Evolutionary conservation across 2,888 invertebrate species (phyloP), one percentile per base, ranked within the genome.

Genomic region (Epirrhoe alternata): DNA sequence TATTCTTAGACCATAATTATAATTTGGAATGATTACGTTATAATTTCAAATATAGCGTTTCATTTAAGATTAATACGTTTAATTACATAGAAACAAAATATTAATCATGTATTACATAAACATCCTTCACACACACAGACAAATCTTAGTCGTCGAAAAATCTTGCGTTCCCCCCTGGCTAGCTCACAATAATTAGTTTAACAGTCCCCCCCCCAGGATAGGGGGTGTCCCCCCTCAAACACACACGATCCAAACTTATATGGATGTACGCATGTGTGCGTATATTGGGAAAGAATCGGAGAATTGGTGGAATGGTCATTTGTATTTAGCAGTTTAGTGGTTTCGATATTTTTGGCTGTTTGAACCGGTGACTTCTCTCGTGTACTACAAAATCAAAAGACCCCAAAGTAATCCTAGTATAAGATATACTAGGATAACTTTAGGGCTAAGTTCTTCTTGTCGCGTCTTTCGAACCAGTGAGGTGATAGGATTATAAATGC

Each of bases 181-280:
- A 74, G 77, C 82, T 80, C 81, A 82, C 86, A 85, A 85, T 85
- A 85, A 85, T 85, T 85, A 85, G 85, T 85, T 85, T 85, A 85
- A 85, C 85, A 88, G 88, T 88, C 85, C 87, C 85, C 86, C n/a
- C 82, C 79, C 38, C 79, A 54, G 58, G 61, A 54, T 66, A 56
- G 66, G 73, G 62, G 68, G 61, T 63, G 66, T 68, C 74, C 75
- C 73, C 73, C 77, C 59, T 74, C 72, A 73, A 77, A 75, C 75
- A 77, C 74, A 74, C 76, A 76, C 76, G 72, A 76, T 75, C 76
- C 72, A 73, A 74, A 74, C 71, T 75, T 74, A 78, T 76, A 75
- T 76, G 77, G 76, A 75, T 74, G 69, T 75, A 71, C 71, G 70
- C 73, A 68, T 74, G 79, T 72, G 79, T 72, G 71, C 65, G 75